A percentile compares a stretch with the other conserved stretches of the same genome.
Evolutionary conservation across 2,797 vertebrate genomes (phyloP).

Genomic region (Cheirogaleus major): DNA sequence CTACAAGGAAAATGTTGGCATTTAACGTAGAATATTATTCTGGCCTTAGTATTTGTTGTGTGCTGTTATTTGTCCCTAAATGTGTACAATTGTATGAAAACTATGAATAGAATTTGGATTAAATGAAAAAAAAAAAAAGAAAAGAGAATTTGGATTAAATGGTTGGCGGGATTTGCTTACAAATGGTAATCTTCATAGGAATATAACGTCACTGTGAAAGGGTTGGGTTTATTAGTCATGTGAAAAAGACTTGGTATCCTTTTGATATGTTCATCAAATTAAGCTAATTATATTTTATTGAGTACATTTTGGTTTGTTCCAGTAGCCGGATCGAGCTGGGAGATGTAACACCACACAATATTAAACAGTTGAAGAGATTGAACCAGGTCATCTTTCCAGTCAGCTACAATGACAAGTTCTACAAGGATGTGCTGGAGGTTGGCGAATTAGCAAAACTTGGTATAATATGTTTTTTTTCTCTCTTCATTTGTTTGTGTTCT

Average conservation of each 20-base stretch:
- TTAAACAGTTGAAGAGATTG: constrained; percentile 98
- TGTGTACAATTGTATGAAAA: background rate
- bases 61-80: constrained; percentile 36
- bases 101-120: background rate
- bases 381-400: constrained; percentile 99
- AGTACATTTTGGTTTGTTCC: constrained; percentile 97
- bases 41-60: background rate
- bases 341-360: constrained; percentile 99
- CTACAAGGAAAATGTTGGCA: background rate
- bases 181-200: background rate
- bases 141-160: background rate
- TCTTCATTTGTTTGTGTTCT: background rate
- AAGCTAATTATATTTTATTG: constrained; percentile 84
- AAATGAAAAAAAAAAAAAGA: background rate
- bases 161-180: background rate
- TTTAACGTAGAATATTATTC: constrained; percentile 5
- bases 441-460: constrained; percentile 99
- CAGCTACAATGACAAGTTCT: constrained; percentile 99
- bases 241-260: background rate
- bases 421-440: constrained; percentile 99
- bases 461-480: constrained; percentile 80
- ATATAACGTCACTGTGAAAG: background rate
- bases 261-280: constrained; percentile 2
- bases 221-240: background rate
- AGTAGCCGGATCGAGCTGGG: constrained; percentile 99